Conservation (phyloP, 2,888 invertebrate species). For the Onchidella celtica region DNA sequence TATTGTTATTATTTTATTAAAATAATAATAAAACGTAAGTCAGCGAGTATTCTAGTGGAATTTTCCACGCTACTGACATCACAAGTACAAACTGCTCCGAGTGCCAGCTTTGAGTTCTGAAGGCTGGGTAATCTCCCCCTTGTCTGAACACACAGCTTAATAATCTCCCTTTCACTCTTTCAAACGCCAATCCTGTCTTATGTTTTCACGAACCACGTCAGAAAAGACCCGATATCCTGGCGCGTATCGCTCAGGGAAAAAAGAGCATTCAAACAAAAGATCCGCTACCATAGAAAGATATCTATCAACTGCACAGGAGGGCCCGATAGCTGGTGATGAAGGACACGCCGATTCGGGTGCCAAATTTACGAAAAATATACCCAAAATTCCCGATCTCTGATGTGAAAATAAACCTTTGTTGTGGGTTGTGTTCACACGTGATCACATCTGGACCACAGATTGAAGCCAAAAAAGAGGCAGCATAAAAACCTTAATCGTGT, state of each 20-base stretch:
- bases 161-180: too few species aligned
- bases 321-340: conserved; percentile 5
- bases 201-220: too few species aligned
- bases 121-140: too few species aligned
- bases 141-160: too few species aligned
- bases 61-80: too few species aligned
- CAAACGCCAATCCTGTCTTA: too few species aligned
- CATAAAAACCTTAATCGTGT: conserved; percentile 24
- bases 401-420: conserved; percentile 31
- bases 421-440: neutral
- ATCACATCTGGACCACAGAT: conserved; percentile 30
- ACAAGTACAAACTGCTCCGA: too few species aligned
- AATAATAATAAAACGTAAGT: too few species aligned
- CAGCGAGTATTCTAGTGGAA: too few species aligned
- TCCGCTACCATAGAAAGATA: conserved; percentile 6
- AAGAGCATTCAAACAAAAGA: neutral
- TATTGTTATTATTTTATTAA: too few species aligned
- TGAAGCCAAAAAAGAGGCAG: conserved; percentile 18
- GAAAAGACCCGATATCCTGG: neutral
- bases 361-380: conserved; percentile 22
- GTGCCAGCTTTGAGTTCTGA: too few species aligned
- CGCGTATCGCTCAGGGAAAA: neutral
- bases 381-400: conserved; percentile 13
- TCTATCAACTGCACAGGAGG: conserved; percentile 20
- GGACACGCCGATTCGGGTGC: neutral